phyloP scores from a whole-genome alignment of 2,888 invertebrate genomes.

The Ceramica pisi region DNA sequence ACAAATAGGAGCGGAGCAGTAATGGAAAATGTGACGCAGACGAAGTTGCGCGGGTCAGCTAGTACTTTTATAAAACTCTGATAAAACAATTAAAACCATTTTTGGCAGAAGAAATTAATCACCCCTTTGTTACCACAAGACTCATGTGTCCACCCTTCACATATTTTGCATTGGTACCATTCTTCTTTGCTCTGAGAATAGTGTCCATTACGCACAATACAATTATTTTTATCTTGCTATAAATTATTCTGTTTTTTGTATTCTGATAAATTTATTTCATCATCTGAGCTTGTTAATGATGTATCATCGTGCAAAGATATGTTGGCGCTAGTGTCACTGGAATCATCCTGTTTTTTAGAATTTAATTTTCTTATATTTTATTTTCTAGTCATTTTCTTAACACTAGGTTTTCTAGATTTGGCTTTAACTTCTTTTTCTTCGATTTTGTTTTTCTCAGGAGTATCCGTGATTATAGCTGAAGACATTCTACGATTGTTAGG shows the following conservation, averaged over 20 bases:
- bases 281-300: constrained; percentile 3
- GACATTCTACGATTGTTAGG: not conserved
- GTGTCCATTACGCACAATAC: not conserved
- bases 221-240: not conserved
- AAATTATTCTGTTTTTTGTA: not conserved
- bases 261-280: not conserved
- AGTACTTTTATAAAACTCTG: too few species aligned
- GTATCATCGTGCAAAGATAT: not conserved
- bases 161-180: constrained; percentile 6
- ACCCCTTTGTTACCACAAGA: constrained; percentile 5
- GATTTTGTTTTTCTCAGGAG: not conserved
- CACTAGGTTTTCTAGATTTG: not conserved
- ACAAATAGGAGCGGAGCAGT: too few species aligned
- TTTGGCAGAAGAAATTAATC: constrained; percentile 1
- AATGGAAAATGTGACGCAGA: too few species aligned
- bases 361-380: not conserved
- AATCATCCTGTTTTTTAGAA: constrained; percentile 1
- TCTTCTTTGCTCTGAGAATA: not conserved
- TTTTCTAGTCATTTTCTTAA: not conserved
- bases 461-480: constrained; percentile 2
- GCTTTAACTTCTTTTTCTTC: not conserved
- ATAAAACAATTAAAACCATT: constrained; percentile 4
- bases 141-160: not conserved
- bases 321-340: not conserved
- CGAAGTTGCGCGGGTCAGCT: too few species aligned